phyloP scores from a whole-genome alignment of 2,113 vertebrate genomes.

The Cyprinus carpio region DNA sequence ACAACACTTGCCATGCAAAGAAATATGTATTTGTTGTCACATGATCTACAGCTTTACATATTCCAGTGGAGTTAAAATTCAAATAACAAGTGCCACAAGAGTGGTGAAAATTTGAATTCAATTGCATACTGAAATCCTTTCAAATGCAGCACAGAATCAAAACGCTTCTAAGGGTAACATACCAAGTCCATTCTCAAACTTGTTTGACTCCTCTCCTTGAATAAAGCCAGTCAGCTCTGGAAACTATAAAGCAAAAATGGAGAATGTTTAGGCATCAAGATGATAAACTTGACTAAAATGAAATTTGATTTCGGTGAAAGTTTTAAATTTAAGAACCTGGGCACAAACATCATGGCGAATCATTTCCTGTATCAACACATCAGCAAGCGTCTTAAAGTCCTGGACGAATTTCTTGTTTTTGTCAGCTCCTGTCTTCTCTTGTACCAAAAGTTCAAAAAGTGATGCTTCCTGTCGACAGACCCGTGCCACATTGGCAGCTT shows the following conservation, averaged over 20 bases:
- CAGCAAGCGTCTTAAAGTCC: conserved; percentile 84
- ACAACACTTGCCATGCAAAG: background rate
- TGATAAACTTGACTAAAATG: no score
- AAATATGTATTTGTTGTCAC: background rate
- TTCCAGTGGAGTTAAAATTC: background rate
- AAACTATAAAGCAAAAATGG: conserved; percentile 72
- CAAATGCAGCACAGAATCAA: background rate
- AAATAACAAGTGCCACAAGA: background rate
- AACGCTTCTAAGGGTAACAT: conserved; percentile 32
- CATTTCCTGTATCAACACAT: conserved; percentile 87
- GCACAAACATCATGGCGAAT: conserved; percentile 78
- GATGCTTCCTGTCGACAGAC: conserved; percentile 81
- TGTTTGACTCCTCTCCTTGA: conserved; percentile 88
- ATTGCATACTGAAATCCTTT: background rate
- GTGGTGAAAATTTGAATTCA: background rate
- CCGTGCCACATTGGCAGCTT: conserved; percentile 82
- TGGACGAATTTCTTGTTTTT: conserved; percentile 88
- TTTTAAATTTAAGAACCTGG: conserved; percentile 65
- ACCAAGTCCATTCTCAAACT: conserved; percentile 89
- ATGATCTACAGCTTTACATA: background rate
- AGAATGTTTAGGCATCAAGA: background rate
- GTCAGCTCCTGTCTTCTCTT: conserved; percentile 81
- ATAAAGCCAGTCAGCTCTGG: conserved; percentile 82
- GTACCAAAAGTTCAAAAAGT: conserved; percentile 83
- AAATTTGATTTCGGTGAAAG: background rate